Percentiles rank a stretch among this genome's conserved stretches.
phyloP scores from a whole-genome alignment of 2,888 invertebrate genomes.

The Drosophila austrosaltans region DNA sequence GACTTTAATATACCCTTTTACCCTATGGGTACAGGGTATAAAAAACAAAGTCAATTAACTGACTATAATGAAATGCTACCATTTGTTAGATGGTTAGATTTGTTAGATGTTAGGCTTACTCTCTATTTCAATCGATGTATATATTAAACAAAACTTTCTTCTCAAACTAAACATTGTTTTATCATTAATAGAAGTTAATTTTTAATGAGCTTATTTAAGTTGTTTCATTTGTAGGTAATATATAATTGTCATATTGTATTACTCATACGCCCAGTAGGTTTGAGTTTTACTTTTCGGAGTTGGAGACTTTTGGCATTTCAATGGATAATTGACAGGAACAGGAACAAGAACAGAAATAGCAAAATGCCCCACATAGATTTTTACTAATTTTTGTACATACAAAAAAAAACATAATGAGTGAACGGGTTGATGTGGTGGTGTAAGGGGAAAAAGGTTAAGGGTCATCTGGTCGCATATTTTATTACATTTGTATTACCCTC shows the following conservation, averaged over 20 bases:
- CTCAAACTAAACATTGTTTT: too few relatives aligned
- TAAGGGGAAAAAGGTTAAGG: conserved; percentile 20
- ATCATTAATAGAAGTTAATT: background rate
- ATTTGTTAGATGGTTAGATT: too few relatives aligned
- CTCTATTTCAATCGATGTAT: too few relatives aligned
- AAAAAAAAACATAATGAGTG: conserved; percentile 18
- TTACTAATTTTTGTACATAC: conserved; percentile 62
- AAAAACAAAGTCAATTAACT: too few relatives aligned
- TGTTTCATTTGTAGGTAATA: background rate
- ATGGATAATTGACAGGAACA: conserved; percentile 60
- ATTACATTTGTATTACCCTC: conserved; percentile 59
- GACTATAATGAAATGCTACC: too few relatives aligned
- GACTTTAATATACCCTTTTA: too few relatives aligned
- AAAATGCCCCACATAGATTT: conserved; percentile 56
- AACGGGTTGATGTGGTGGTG: background rate
- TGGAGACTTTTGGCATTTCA: conserved; percentile 23
- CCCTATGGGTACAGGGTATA: too few relatives aligned
- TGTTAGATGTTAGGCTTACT: too few relatives aligned
- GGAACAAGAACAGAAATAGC: conserved; percentile 30
- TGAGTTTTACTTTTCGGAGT: too few relatives aligned
- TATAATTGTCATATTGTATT: conserved; percentile 3
- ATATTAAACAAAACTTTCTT: too few relatives aligned
- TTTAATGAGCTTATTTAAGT: background rate
- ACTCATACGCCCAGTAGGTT: conserved; percentile 8
- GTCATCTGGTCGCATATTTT: conserved; percentile 71